Percentiles rank a stretch among this genome's conserved stretches.
phyloP scores from a whole-genome alignment of 2,113 vertebrate species.

The Siphamia tubifer region DNA sequence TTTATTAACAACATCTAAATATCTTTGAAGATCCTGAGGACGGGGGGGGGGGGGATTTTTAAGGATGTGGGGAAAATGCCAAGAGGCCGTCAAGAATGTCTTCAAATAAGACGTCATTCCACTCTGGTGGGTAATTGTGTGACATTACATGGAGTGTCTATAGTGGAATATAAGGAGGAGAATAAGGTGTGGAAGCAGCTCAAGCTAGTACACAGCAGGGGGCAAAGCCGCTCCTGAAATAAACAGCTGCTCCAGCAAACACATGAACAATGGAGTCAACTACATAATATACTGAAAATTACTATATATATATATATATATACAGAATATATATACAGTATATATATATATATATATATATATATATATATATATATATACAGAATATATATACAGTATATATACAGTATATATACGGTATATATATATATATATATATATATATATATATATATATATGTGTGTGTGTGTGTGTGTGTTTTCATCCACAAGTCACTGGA shows the following conservation, averaged over 20 bases:
- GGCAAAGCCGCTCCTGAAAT: conserved; percentile 71
- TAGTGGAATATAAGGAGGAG: not conserved
- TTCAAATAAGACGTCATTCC: not conserved
- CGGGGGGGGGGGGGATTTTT: not conserved
- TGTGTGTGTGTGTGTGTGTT: too few relatives aligned
- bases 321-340: too few relatives aligned
- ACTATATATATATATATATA: too few relatives aligned
- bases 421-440: too few relatives aligned
- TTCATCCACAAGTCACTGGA: too few relatives aligned
- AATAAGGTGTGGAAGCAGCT: conserved; percentile 45
- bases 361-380: too few relatives aligned
- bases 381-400: too few relatives aligned
- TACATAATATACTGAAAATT: too few relatives aligned
- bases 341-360: too few relatives aligned
- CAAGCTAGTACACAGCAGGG: conserved; percentile 64
- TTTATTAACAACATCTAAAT: not conserved
- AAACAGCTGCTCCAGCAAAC: not conserved
- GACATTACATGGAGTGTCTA: not conserved
- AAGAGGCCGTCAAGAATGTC: not conserved
- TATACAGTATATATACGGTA: too few relatives aligned
- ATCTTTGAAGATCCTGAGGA: not conserved
- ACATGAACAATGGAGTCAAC: too few relatives aligned
- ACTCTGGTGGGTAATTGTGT: not conserved
- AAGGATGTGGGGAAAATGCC: not conserved
- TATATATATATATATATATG: too few relatives aligned